Evolutionary conservation across 2,113 vertebrate species (phyloP).

Genomic region (Cettia cetti): DNA sequence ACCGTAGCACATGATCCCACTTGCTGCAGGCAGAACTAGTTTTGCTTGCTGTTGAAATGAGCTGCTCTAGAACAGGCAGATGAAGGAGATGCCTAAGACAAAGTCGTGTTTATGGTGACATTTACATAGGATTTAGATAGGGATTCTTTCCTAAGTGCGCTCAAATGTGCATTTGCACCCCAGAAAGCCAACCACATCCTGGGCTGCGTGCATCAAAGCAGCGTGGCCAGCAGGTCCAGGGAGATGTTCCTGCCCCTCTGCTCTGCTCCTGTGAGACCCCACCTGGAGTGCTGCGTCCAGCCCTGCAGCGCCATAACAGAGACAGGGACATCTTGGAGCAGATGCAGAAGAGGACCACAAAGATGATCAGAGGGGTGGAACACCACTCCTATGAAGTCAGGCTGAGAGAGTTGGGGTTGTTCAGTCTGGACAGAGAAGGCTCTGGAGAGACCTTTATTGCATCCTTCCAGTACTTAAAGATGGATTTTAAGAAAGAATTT

Average conservation of each 20-base stretch:
- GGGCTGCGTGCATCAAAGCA: background rate
- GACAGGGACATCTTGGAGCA: background rate
- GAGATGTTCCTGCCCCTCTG: background rate
- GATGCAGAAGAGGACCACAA: background rate
- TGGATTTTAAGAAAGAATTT: background rate
- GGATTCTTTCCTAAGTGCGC: background rate
- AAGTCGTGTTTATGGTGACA: background rate
- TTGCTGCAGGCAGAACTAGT: background rate
- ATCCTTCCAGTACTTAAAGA: background rate
- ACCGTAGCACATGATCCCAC: background rate
- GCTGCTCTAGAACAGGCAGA: background rate
- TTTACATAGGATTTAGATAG: background rate
- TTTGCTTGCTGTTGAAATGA: background rate
- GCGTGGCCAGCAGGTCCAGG: fast-evolving
- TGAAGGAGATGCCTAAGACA: background rate
- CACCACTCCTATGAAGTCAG: background rate
- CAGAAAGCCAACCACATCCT: background rate
- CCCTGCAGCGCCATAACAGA: background rate
- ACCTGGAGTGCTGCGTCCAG: too few relatives aligned
- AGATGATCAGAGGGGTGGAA: background rate
- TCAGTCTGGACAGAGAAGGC: background rate
- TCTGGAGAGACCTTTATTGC: background rate
- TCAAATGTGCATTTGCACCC: background rate
- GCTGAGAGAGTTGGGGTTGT: background rate
- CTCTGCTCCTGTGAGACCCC: background rate